These are phyloP conservation scores for Alethe castanea DNA, from an alignment of 2,113 vertebrate genomes.

Conservation along the genomic window DNA sequence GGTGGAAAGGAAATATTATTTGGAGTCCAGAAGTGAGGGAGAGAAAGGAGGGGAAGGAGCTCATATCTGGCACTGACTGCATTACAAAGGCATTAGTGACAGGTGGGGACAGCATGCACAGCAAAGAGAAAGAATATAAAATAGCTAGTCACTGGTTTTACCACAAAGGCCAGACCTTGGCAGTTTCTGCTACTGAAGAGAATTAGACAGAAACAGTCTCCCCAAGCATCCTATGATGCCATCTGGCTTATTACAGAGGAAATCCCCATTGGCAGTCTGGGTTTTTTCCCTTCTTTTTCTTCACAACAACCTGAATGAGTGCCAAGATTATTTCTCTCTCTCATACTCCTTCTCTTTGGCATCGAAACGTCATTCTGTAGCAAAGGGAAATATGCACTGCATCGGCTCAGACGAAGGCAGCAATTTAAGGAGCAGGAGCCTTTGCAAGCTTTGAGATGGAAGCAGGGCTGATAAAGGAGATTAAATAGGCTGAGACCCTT, in stretches of 20 bases:
- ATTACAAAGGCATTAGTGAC: constrained; percentile 20
- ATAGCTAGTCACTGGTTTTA: constrained; percentile 36
- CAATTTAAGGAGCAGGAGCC: constrained; percentile 24
- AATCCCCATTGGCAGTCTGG: constrained; percentile 62
- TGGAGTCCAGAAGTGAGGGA: not conserved
- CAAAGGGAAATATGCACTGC: constrained; percentile 1
- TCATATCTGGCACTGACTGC: not conserved
- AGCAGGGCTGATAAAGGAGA: constrained; percentile 19
- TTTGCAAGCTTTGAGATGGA: constrained; percentile 28
- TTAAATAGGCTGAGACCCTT: constrained; percentile 40
- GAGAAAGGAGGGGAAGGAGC: not conserved
- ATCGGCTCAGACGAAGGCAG: constrained; percentile 25
- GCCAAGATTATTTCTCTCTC: constrained; percentile 60
- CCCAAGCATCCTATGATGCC: constrained; percentile 64
- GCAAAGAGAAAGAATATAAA: constrained; percentile 56
- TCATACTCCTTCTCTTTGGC: constrained; percentile 28
- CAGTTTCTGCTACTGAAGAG: constrained; percentile 46
- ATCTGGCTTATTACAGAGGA: constrained; percentile 69
- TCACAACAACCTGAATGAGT: constrained; percentile 38
- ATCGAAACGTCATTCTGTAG: not conserved
- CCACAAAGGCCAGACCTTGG: constrained; percentile 53
- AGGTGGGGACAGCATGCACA: constrained; percentile 33
- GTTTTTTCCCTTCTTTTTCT: constrained; percentile 29
- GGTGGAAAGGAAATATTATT: not conserved
- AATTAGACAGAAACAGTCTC: constrained; percentile 60